Evolutionary conservation across 2,888 invertebrate genomes (phyloP).

Genomic region (Geophilus truncorum): DNA sequence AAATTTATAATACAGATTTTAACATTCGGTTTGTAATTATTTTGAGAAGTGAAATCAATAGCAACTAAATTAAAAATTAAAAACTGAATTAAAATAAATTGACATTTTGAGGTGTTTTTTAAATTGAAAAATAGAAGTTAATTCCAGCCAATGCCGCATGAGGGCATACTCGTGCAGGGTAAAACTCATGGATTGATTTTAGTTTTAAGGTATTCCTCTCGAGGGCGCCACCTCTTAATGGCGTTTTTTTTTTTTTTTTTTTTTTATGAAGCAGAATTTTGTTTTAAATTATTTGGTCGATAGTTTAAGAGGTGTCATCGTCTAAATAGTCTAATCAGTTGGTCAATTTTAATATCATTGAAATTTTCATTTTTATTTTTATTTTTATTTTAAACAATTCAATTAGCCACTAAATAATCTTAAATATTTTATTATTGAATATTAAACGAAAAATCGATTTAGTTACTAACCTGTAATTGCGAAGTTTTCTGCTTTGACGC

Average conservation of each 20-base stretch:
- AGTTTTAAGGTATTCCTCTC: background rate
- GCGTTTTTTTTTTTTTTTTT: background rate
- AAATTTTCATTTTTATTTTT: too few species aligned
- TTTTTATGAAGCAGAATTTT: background rate
- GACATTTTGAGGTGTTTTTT: background rate
- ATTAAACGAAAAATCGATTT: background rate
- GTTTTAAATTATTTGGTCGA: too few species aligned
- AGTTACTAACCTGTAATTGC: background rate
- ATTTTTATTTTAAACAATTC: too few species aligned
- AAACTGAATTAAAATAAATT: background rate
- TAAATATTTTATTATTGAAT: too few species aligned
- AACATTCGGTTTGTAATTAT: too few species aligned
- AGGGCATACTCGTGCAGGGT: background rate
- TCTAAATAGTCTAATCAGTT: too few species aligned
- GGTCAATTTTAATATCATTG: too few species aligned
- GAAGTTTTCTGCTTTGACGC: background rate
- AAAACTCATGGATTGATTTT: background rate
- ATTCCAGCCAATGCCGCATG: background rate
- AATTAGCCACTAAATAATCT: too few species aligned
- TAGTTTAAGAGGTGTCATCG: too few species aligned
- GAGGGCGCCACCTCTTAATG: background rate
- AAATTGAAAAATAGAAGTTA: background rate
- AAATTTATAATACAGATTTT: too few species aligned
- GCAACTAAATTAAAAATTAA: background rate
- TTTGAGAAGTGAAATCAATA: too few species aligned